phyloP scores from a whole-genome alignment of 2,888 invertebrate species.

The Aphidoletes aphidimyza region DNA sequence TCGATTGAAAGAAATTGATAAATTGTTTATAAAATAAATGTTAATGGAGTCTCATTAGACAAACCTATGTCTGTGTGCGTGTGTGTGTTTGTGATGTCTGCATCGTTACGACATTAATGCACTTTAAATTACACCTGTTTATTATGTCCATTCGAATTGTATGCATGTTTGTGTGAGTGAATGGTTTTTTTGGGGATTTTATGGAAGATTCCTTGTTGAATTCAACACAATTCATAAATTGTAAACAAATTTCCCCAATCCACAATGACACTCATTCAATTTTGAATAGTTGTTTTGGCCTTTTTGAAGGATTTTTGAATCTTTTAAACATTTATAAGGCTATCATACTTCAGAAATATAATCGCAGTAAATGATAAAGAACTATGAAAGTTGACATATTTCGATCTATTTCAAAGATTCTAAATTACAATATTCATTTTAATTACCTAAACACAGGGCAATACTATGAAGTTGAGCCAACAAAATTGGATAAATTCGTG shows the following conservation, averaged over 20 bases:
- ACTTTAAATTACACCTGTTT: conserved; percentile 38
- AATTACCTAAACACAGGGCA: conserved; percentile 55
- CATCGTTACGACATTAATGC: conserved; percentile 25
- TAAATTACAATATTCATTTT: too few relatives aligned
- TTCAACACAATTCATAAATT: too few relatives aligned
- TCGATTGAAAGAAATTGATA: background rate
- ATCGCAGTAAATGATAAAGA: too few relatives aligned
- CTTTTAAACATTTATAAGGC: too few relatives aligned
- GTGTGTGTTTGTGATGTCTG: background rate
- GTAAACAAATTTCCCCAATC: too few relatives aligned
- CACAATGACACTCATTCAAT: too few relatives aligned
- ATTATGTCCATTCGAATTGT: background rate
- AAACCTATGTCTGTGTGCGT: background rate
- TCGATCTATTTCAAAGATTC: too few relatives aligned
- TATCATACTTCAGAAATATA: too few relatives aligned
- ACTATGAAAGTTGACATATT: too few relatives aligned
- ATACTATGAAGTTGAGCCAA: conserved; percentile 56
- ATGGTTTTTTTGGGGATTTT: background rate
- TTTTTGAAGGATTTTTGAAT: too few relatives aligned
- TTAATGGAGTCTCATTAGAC: conserved; percentile 23
- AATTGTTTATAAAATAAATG: background rate
- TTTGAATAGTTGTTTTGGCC: too few relatives aligned
- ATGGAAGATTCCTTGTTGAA: background rate
- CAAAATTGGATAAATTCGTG: conserved; percentile 61
- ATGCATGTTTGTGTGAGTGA: background rate